Base-by-base conservation (phyloP, 2,797 vertebrate genomes). In the Hozukius guyotensis region DNA sequence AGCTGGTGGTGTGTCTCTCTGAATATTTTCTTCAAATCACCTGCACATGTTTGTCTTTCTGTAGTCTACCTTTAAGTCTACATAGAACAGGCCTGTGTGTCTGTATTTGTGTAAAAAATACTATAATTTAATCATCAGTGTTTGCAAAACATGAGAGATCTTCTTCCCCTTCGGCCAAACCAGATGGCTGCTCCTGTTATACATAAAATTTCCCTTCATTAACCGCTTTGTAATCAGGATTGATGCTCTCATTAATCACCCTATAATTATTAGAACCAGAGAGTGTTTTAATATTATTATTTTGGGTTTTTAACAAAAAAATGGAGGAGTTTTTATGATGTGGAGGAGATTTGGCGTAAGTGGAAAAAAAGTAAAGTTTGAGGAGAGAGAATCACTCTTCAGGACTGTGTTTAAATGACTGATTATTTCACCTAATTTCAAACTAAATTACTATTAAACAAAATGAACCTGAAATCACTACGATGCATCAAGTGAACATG, bases 221-320 rank as follows among this genome's bases (percentile, higher is more conserved):
- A 71, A 49, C 34, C 1, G 25, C 32, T 65, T 61, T 32, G 27
- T 88, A 72, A 86, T 87, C 68, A 78, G 59, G 36, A 74, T 12
- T 57, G 71, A 83, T 81, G 70, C 2, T 67, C 31, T 70, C 84
- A 84, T 88, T 78, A 76, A 82, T 84, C 76, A 36, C 13, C 3
- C 46, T 67, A 31, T 55, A 75, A 69, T 74, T 46, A 80, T 73
- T 59, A 65, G 8, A 80, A 49, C n/a, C 31, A 32, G 42, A 24
- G 36, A 38, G 27, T 31, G 4, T 18, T 2, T 62, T 68, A 14
- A 42, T 42, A 42, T 42, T 42, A 14, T 63, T 25, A 24, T 68
- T 77, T 64, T 12, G 32, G 16, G 12, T 75, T 5, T 24, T 60
- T 2, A 79, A 22, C 2, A 6, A 4, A 12, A 13, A 68, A 60